These are phyloP conservation scores for Thaumetopoea pityocampa DNA, from an alignment of 1,140 invertebrate species.

Conservation along the genomic window DNA sequence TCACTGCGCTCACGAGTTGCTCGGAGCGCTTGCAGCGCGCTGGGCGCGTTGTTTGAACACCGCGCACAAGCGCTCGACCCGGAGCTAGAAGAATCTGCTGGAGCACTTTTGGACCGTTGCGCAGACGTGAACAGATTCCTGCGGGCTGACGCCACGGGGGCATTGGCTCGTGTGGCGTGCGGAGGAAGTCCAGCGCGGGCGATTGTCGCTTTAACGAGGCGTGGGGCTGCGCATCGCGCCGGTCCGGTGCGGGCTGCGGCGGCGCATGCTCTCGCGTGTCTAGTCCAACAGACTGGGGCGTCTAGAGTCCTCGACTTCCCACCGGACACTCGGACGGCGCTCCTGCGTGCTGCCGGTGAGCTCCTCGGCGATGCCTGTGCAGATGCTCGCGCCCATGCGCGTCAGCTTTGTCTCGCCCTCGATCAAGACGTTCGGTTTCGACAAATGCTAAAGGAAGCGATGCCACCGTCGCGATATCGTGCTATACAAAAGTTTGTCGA, in stretches of 20 bases:
- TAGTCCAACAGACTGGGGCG: conserved; percentile 84
- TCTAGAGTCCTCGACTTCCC: conserved; percentile 84
- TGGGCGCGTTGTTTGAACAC: conserved; percentile 85
- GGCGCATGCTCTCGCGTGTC: conserved; percentile 84
- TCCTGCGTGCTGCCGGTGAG: conserved; percentile 87
- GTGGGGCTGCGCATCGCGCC: conserved; percentile 88
- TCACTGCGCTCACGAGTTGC: conserved; percentile 95
- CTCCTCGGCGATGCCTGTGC: conserved; percentile 90
- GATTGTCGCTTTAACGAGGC: conserved; percentile 70
- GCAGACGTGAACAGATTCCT: conserved; percentile 96
- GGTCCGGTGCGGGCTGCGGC: conserved; percentile 87
- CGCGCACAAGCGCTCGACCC: conserved; percentile 86
- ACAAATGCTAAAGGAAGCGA: conserved; percentile 79
- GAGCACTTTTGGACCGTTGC: conserved; percentile 88
- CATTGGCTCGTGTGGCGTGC: conserved; percentile 88
- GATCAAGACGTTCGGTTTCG: conserved; percentile 80
- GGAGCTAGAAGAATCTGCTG: conserved; percentile 91
- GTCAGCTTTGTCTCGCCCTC: conserved; percentile 79
- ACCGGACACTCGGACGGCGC: conserved; percentile 86
- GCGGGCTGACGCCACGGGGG: conserved; percentile 89
- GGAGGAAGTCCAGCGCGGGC: conserved; percentile 72
- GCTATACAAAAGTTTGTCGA: conserved; percentile 80
- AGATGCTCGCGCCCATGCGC: conserved; percentile 86
- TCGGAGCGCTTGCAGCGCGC: conserved; percentile 86
- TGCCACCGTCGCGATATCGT: conserved; percentile 79